Percentiles rank a stretch among this genome's conserved stretches.
Conservation (phyloP, 2,113 vertebrate genomes). For the Oncorhynchus tshawytscha region DNA sequence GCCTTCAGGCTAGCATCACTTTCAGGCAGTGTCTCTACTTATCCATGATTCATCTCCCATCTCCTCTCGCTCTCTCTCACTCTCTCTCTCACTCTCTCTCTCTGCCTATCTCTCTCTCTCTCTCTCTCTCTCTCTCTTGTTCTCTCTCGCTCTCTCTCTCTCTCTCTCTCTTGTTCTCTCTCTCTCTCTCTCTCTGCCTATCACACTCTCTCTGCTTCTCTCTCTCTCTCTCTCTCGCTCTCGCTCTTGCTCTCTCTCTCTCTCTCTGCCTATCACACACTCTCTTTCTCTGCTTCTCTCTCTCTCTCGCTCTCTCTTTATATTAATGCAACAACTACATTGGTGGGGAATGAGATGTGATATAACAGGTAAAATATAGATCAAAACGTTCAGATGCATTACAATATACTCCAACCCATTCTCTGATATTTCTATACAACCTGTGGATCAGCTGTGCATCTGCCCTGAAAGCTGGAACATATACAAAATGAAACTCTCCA, state of each 20-base stretch:
- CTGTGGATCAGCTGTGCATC: not conserved
- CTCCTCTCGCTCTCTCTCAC: conserved; percentile 11
- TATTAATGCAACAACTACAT: no score
- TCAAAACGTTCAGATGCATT: no score
- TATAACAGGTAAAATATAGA: no score
- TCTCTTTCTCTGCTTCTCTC: conserved; percentile 26
- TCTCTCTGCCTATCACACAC: not conserved
- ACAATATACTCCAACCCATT: conserved; percentile 1
- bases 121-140: conserved; percentile 27
- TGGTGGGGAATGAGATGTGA: no score
- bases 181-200: conserved; percentile 33
- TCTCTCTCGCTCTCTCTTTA: conserved; percentile 47
- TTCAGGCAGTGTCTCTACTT: not conserved
- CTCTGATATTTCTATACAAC: not conserved
- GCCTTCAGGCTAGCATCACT: conserved; percentile 51
- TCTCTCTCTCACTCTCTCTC: no score
- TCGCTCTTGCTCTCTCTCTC: no score
- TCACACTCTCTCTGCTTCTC: no score
- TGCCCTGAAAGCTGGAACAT: not conserved
- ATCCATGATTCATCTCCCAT: not conserved
- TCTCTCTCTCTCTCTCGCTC: no score
- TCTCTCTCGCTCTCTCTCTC: conserved; percentile 19
- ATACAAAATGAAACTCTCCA: conserved; percentile 13
- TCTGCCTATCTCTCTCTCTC: conserved; percentile 13
- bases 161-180: conserved; percentile 18